Evolutionary conservation across 1,140 invertebrate species (phyloP).

Genomic region (Drosophila micromelanica): DNA sequence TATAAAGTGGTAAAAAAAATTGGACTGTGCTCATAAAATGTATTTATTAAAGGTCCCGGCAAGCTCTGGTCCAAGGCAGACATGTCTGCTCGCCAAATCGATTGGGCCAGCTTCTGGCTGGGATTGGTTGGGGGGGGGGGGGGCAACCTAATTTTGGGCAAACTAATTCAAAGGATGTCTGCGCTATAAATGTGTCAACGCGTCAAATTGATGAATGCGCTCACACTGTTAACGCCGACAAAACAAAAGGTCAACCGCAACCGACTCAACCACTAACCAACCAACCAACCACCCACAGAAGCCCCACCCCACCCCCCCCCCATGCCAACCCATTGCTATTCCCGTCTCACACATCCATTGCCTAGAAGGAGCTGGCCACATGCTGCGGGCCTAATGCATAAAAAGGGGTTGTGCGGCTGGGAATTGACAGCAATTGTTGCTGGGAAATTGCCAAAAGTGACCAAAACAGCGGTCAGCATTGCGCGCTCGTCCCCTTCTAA

Average conservation of each 20-base stretch:
- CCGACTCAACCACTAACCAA: not conserved
- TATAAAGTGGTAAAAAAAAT: too few relatives aligned
- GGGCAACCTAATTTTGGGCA: slow-evolving; percentile 35
- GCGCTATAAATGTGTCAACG: slow-evolving; percentile 74
- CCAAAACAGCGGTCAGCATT: slow-evolving; percentile 71
- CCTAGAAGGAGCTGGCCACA: not conserved
- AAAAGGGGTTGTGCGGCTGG: slow-evolving; percentile 49
- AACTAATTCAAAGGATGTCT: slow-evolving; percentile 56
- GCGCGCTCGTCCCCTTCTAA: slow-evolving; percentile 53
- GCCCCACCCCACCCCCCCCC: not conserved
- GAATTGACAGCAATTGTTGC: slow-evolving; percentile 64
- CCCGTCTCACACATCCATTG: not conserved
- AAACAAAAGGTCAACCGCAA: slow-evolving; percentile 38
- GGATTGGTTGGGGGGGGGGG: not conserved
- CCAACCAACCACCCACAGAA: not conserved
- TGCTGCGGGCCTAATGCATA: slow-evolving; percentile 33
- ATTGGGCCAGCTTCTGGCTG: slow-evolving; percentile 3
- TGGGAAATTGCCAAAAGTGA: slow-evolving; percentile 82
- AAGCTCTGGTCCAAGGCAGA: not conserved
- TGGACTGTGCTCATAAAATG: too few relatives aligned
- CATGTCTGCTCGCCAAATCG: slow-evolving; percentile 29
- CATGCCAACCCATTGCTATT: too few relatives aligned
- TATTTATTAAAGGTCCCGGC: not conserved
- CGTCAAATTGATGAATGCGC: slow-evolving; percentile 68
- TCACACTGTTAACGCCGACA: slow-evolving; percentile 3